phyloP scores from a whole-genome alignment of 2,888 invertebrate species.

The Cacoxenus indagator region DNA sequence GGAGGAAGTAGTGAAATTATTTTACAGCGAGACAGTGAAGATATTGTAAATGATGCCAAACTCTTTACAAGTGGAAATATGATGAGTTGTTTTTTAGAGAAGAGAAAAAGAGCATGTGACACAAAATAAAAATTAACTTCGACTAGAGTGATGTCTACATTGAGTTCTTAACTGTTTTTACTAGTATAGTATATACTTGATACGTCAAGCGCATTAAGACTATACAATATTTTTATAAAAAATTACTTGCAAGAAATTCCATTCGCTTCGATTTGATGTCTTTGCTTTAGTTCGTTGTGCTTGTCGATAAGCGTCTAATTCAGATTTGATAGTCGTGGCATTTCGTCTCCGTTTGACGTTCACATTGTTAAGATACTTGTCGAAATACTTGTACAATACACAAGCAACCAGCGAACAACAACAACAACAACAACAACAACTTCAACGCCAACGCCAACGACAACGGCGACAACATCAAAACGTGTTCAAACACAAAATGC shows the following conservation, averaged over 20 bases:
- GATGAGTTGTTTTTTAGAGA: too few species aligned
- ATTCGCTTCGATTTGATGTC: background rate
- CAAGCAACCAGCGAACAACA: background rate
- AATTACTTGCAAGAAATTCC: background rate
- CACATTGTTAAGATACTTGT: background rate
- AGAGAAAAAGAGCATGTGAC: too few species aligned
- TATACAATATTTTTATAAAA: background rate
- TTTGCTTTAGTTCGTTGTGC: background rate
- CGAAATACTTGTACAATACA: background rate
- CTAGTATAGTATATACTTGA: background rate
- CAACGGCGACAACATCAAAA: constrained; percentile 3
- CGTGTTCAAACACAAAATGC: constrained; percentile 12
- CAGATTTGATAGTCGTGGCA: background rate
- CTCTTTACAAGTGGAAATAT: too few species aligned
- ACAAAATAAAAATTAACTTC: too few species aligned
- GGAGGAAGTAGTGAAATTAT: too few species aligned
- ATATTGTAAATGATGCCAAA: too few species aligned
- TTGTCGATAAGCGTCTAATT: background rate
- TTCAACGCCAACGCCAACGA: background rate
- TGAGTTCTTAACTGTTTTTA: too few species aligned
- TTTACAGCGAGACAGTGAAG: too few species aligned
- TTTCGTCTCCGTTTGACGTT: background rate
- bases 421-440: background rate
- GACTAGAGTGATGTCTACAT: too few species aligned
- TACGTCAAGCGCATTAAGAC: background rate